Evolutionary conservation across 2,888 invertebrate genomes (phyloP).

Genomic region (Alviniconcha strummeri): DNA sequence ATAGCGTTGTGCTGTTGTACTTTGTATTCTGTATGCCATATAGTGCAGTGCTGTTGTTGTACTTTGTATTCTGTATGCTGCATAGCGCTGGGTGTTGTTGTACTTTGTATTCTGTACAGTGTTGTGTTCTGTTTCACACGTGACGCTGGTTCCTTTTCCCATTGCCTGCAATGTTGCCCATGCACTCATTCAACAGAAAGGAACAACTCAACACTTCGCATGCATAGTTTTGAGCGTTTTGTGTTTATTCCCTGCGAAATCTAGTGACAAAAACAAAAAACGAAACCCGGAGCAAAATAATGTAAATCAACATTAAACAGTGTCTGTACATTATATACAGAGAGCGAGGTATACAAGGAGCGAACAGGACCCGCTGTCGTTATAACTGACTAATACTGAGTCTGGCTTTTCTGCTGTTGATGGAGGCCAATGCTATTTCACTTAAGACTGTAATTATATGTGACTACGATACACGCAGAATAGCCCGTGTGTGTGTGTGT

Average conservation of each 20-base stretch:
- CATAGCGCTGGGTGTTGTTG: too few relatives aligned
- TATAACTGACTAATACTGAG: not conserved
- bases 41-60: too few relatives aligned
- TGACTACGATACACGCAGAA: not conserved
- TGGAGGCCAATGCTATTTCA: not conserved
- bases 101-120: too few relatives aligned
- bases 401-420: not conserved
- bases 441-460: not conserved
- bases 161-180: too few relatives aligned
- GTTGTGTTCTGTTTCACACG: too few relatives aligned
- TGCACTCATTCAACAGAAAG: too few relatives aligned
- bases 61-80: too few relatives aligned
- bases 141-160: too few relatives aligned
- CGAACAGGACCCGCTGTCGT: not conserved
- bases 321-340: too few relatives aligned
- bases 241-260: constrained; percentile 25
- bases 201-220: not conserved
- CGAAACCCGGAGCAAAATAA: not conserved
- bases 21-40: too few relatives aligned
- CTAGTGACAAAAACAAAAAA: constrained; percentile 9
- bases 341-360: not conserved
- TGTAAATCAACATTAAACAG: not conserved
- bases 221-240: constrained; percentile 26
- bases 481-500: not conserved
- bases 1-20: too few relatives aligned